These are phyloP conservation scores for Drosophila pruinosa DNA, from an alignment of 1,140 invertebrate species.

Conservation along the genomic window DNA sequence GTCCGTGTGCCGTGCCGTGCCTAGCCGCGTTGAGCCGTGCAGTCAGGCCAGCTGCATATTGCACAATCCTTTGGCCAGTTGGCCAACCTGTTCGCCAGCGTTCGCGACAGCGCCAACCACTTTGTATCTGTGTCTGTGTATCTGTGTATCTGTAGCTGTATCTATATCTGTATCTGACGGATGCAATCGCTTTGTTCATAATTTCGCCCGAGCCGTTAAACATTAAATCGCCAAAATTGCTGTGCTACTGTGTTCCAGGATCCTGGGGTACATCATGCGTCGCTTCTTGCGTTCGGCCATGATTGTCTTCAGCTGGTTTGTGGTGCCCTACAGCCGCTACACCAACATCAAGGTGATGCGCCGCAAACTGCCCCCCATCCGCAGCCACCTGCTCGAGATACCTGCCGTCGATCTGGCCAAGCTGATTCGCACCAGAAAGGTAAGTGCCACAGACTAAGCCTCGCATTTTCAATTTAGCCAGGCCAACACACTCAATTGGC, in stretches of 20 bases:
- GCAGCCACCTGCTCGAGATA: slow-evolving; percentile 85
- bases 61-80: slow-evolving; percentile 67
- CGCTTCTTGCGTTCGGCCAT: slow-evolving; percentile 82
- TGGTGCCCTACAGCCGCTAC: slow-evolving; percentile 83
- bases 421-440: slow-evolving; percentile 86
- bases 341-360: slow-evolving; percentile 87
- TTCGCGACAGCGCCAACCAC: no score
- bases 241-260: slow-evolving; percentile 83
- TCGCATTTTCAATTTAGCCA: slow-evolving; percentile 36
- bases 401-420: slow-evolving; percentile 85
- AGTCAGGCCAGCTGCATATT: slow-evolving; percentile 63
- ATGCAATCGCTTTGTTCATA: slow-evolving; percentile 27
- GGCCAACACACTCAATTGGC: slow-evolving; percentile 1
- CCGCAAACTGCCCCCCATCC: slow-evolving; percentile 85
- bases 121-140: background rate
- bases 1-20: no score
- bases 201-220: slow-evolving; percentile 21
- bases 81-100: slow-evolving; percentile 65
- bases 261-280: slow-evolving; percentile 83
- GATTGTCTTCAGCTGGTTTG: slow-evolving; percentile 83
- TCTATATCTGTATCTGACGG: slow-evolving; percentile 16
- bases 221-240: slow-evolving; percentile 81
- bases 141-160: slow-evolving; percentile 13
- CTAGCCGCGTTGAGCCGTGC: slow-evolving; percentile 4
- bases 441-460: slow-evolving; percentile 64